These are phyloP conservation scores for Cosmia trapezina DNA, from an alignment of 2,888 invertebrate genomes.

Conservation along the genomic window DNA sequence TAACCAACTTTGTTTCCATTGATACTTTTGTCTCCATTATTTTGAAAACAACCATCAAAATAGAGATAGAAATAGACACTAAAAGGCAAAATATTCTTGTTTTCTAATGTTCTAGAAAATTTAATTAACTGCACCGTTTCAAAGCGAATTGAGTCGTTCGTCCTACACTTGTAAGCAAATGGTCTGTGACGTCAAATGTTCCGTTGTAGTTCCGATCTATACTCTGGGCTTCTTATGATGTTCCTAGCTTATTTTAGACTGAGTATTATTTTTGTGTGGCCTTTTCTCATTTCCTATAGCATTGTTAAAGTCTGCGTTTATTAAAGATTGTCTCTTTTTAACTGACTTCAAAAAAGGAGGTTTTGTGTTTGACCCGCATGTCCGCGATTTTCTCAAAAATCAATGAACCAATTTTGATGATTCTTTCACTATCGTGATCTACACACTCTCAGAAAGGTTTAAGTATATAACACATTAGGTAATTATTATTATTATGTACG, in stretches of 20 bases:
- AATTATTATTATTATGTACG: no score
- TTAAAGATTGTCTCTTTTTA: not conserved
- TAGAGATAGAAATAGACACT: not conserved
- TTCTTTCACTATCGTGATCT: no score
- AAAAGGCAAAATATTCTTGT: not conserved
- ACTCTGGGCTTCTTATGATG: slow-evolving; percentile 24
- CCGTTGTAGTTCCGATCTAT: slow-evolving; percentile 45
- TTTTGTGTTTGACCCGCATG: no score
- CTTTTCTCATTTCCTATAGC: not conserved
- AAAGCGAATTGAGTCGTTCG: slow-evolving; percentile 68
- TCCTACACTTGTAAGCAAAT: slow-evolving; percentile 64
- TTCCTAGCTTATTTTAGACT: slow-evolving; percentile 10
- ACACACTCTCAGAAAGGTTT: no score
- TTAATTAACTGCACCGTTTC: slow-evolving; percentile 29
- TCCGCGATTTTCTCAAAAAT: no score
- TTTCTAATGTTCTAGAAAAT: slow-evolving; percentile 25
- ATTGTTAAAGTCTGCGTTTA: no score
- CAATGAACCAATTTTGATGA: no score
- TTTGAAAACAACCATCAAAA: not conserved
- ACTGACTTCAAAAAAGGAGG: no score
- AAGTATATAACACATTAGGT: no score
- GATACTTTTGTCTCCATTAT: not conserved
- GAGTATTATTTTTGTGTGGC: slow-evolving; percentile 1
- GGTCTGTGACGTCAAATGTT: slow-evolving; percentile 61
- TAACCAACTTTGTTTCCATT: not conserved